phyloP scores from a whole-genome alignment of 2,113 vertebrate genomes.

The Indicator indicator region DNA sequence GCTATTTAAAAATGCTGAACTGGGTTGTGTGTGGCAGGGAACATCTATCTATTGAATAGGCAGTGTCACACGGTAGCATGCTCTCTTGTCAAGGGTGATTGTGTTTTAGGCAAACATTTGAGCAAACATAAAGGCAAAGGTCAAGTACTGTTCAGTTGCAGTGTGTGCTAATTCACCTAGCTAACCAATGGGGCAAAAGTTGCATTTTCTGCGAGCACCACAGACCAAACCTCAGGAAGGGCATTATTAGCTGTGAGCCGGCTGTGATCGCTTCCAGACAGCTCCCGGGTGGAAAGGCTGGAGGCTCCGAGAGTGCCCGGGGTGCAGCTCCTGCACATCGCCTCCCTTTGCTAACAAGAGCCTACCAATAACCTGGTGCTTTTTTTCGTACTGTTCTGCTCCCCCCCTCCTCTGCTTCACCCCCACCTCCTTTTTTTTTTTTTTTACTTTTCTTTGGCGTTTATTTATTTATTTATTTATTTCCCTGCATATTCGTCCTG shows the following conservation, averaged over 20 bases:
- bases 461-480: neutral
- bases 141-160: constrained; percentile 98
- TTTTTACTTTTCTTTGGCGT: neutral
- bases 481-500: neutral
- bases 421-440: neutral
- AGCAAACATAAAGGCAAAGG: constrained; percentile 97
- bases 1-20: constrained; percentile 82
- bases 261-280: constrained; percentile 19
- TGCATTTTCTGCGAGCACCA: constrained; percentile 73
- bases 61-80: constrained; percentile 93
- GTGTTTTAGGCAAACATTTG: constrained; percentile 99
- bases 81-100: constrained; percentile 95
- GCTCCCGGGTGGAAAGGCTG: constrained; percentile 28
- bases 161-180: constrained; percentile 96
- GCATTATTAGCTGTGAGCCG: constrained; percentile 48
- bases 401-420: neutral
- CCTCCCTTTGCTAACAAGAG: neutral
- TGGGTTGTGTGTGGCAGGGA: constrained; percentile 84
- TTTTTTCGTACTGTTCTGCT: neutral
- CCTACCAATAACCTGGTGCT: neutral
- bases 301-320: neutral
- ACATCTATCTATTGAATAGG: constrained; percentile 94
- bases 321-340: neutral
- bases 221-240: constrained; percentile 59
- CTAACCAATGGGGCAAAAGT: constrained; percentile 91